phyloP scores from a whole-genome alignment of 1,140 invertebrate species.

The Metopolophium dirhodum region DNA sequence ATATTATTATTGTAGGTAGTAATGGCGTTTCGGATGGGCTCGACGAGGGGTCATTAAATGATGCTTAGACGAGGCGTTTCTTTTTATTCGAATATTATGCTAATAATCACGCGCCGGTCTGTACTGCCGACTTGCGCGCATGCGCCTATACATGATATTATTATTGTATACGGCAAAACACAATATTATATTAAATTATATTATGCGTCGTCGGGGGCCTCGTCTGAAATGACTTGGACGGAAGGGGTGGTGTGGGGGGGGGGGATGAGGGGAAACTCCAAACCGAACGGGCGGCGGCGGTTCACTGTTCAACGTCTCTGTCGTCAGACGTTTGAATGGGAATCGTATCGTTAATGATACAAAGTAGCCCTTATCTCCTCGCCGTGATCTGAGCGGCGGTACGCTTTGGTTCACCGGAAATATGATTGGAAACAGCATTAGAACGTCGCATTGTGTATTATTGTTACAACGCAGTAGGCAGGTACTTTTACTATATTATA shows the following conservation, averaged over 20 bases:
- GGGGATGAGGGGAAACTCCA: too few species aligned
- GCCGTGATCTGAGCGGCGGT: background rate
- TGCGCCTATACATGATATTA: too few species aligned
- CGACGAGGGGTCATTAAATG: constrained; percentile 33
- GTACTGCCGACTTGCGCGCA: too few species aligned
- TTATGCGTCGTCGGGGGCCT: background rate
- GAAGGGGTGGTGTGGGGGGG: background rate
- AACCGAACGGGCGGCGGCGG: background rate
- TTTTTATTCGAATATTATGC: constrained; percentile 30
- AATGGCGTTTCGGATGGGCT: background rate
- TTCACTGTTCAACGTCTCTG: background rate
- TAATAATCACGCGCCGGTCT: background rate
- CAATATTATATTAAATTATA: background rate
- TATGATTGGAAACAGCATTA: constrained; percentile 22
- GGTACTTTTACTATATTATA: background rate
- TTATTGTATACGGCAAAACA: background rate
- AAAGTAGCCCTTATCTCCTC: background rate
- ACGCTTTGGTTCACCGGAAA: constrained; percentile 9
- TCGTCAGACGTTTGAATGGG: constrained; percentile 22
- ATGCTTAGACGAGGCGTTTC: background rate
- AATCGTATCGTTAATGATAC: constrained; percentile 18
- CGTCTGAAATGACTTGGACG: background rate
- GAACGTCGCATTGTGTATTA: background rate
- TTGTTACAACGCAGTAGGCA: background rate
- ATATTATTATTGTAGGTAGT: too few species aligned